These are phyloP conservation scores for Gymnoscopelus braueri DNA, from an alignment of 2,797 vertebrate genomes.

Conservation along the genomic window DNA sequence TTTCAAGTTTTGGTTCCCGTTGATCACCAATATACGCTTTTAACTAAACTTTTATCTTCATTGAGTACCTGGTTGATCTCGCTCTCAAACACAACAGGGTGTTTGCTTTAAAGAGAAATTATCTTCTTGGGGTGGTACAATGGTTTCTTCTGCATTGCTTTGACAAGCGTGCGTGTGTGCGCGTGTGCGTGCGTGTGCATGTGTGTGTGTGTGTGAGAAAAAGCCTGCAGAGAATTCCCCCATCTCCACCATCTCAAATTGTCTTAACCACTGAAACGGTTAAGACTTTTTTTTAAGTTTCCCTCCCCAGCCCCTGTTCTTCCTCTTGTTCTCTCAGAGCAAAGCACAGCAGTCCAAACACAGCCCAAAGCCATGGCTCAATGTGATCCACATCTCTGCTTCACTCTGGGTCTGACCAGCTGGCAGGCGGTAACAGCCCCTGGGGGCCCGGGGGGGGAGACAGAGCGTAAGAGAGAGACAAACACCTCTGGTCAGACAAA, in stretches of 20 bases:
- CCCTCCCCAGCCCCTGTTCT: conserved; percentile 28
- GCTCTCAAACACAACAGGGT: neutral
- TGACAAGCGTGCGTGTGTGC: conserved; percentile 3
- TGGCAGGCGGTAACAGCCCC: conserved; percentile 48
- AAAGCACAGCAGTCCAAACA: conserved; percentile 41
- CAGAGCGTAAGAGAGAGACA: conserved; percentile 4
- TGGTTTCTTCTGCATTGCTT: conserved; percentile 13
- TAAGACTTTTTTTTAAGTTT: conserved; percentile 51
- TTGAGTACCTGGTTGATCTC: too few relatives aligned
- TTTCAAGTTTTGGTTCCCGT: too few relatives aligned
- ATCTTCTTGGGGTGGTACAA: conserved; percentile 1
- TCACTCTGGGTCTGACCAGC: conserved; percentile 50
- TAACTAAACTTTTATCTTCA: too few relatives aligned
- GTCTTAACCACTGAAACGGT: conserved; percentile 35
- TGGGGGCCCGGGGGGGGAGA: conserved; percentile 29
- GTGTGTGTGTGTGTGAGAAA: neutral
- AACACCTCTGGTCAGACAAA: conserved; percentile 24
- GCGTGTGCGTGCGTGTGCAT: neutral
- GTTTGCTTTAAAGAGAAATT: conserved; percentile 11
- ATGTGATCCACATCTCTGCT: conserved; percentile 51
- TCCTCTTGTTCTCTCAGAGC: conserved; percentile 1
- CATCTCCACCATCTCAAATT: conserved; percentile 27
- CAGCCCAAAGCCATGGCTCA: conserved; percentile 35
- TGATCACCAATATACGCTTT: too few relatives aligned
- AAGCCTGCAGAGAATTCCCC: conserved; percentile 47